Evolutionary conservation across 2,113 vertebrate species (phyloP).

Genomic region (Archilochus colubris): DNA sequence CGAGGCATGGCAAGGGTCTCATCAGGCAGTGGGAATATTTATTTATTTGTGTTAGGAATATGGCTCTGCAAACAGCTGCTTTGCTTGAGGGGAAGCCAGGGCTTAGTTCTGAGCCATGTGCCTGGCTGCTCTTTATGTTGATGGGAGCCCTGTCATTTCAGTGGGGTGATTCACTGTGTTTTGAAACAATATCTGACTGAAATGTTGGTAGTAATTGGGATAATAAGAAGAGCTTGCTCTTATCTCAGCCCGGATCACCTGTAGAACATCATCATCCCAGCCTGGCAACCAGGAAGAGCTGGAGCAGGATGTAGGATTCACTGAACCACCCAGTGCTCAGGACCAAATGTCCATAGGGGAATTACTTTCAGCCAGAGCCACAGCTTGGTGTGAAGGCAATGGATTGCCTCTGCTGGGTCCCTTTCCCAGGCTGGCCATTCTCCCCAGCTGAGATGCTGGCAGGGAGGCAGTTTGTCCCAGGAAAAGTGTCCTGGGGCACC

Average conservation of each 20-base stretch:
- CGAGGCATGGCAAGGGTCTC: background rate
- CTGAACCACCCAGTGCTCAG: background rate
- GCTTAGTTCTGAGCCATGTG: slow-evolving; percentile 20
- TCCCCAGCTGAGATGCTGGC: background rate
- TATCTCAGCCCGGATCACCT: slow-evolving; percentile 35
- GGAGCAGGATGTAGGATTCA: accelerated
- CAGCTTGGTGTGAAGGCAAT: background rate
- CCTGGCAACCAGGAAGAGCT: background rate
- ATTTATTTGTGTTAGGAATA: slow-evolving; percentile 28
- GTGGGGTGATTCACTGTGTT: slow-evolving; percentile 52
- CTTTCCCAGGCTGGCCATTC: background rate
- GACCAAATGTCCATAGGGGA: background rate
- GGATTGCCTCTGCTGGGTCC: background rate
- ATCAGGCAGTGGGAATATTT: background rate
- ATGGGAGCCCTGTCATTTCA: slow-evolving; percentile 56
- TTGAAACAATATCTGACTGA: slow-evolving; percentile 51
- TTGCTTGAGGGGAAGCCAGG: slow-evolving; percentile 26
- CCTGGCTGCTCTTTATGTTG: slow-evolving; percentile 31
- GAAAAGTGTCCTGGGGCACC: background rate
- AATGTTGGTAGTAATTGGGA: slow-evolving; percentile 38
- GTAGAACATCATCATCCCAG: background rate
- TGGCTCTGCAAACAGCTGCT: slow-evolving; percentile 47
- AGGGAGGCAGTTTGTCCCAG: background rate
- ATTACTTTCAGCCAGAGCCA: background rate
- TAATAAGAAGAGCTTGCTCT: slow-evolving; percentile 5